phyloP scores from a whole-genome alignment of 2,888 invertebrate species.

The Drosophila multiciliata region DNA sequence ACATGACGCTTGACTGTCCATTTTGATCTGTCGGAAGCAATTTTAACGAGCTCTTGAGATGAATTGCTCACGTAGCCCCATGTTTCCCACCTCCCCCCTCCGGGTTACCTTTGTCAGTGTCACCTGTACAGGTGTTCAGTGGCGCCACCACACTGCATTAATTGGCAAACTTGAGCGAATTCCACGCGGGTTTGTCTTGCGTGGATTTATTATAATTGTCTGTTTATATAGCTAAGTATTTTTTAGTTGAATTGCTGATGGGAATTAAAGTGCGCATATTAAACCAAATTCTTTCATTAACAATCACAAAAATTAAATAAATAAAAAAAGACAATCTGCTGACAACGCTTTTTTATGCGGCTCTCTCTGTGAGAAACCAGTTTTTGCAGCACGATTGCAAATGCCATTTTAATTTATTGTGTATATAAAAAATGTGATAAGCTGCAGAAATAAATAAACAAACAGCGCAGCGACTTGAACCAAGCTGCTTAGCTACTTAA shows the following conservation, averaged over 20 bases:
- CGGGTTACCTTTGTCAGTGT: conserved; percentile 36
- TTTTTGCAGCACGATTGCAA: conserved; percentile 71
- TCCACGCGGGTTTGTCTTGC: conserved; percentile 11
- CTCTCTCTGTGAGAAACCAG: conserved; percentile 64
- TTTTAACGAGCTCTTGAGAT: conserved; percentile 55
- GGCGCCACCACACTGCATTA: conserved; percentile 22
- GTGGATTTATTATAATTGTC: not conserved
- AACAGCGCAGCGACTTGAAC: conserved; percentile 23
- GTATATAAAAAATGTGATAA: conserved; percentile 59
- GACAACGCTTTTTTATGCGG: conserved; percentile 64
- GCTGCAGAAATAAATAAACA: conserved; percentile 44
- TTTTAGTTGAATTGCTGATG: conserved; percentile 75
- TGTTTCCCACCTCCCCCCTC: not conserved
- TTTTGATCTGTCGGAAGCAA: conserved; percentile 65
- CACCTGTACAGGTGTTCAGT: conserved; percentile 39
- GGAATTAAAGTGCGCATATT: conserved; percentile 79
- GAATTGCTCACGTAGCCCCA: conserved; percentile 40
- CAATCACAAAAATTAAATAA: conserved; percentile 39
- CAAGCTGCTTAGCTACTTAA: conserved; percentile 26
- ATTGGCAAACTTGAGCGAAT: conserved; percentile 12
- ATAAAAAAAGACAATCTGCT: conserved; percentile 44
- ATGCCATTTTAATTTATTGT: conserved; percentile 75
- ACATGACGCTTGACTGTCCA: conserved; percentile 36
- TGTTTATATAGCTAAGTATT: conserved; percentile 46
- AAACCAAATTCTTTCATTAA: conserved; percentile 78